Evolutionary conservation across 2,113 vertebrate genomes (phyloP).

Genomic region (Vicugna pacos): DNA sequence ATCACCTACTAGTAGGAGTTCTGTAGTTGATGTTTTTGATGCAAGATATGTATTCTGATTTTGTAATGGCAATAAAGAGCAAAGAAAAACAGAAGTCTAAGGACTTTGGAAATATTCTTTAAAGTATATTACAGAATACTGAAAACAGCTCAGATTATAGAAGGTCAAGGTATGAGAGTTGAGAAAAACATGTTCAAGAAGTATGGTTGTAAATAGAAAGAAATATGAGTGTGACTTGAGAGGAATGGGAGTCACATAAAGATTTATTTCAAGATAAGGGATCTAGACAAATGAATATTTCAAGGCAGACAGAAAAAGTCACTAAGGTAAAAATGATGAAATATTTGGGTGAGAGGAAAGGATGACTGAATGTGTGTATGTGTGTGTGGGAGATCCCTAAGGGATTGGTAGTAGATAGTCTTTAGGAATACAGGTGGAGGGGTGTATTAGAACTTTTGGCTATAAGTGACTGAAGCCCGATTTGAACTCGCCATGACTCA

Average conservation of each 20-base stretch:
- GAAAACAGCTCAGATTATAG: neutral
- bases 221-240: slow-evolving; percentile 37
- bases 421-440: neutral
- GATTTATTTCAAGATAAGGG: slow-evolving; percentile 69
- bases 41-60: neutral
- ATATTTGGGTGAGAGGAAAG: slow-evolving; percentile 48
- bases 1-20: neutral
- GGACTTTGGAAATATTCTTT: slow-evolving; percentile 2
- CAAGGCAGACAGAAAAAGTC: slow-evolving; percentile 51
- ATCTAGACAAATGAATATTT: slow-evolving; percentile 55
- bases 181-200: slow-evolving; percentile 24
- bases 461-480: neutral
- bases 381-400: neutral
- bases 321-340: slow-evolving; percentile 48
- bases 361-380: neutral
- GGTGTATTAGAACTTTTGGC: neutral
- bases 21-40: neutral
- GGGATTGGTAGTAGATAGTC: neutral
- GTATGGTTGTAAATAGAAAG: slow-evolving; percentile 43
- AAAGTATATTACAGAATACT: neutral
- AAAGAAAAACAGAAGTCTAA: neutral
- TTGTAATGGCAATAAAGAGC: neutral
- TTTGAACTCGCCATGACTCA: neutral
- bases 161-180: neutral
- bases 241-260: neutral